Conservation (phyloP, 1,140 invertebrate genomes). For the Zaprionus inermis region DNA sequence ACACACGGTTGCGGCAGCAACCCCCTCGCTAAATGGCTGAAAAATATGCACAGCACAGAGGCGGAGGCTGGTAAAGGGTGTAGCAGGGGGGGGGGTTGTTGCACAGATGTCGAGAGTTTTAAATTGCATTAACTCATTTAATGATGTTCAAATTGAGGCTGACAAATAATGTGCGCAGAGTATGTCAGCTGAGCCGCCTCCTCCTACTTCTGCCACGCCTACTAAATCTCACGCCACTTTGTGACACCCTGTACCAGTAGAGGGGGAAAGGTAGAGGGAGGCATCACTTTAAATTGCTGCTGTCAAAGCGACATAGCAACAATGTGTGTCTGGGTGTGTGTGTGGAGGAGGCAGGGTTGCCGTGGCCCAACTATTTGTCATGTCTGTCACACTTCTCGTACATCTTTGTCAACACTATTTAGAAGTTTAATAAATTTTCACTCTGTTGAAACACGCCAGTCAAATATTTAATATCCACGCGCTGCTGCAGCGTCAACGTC, state of each 20-base stretch:
- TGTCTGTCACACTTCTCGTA: conserved; percentile 78
- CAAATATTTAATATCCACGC: conserved; percentile 63
- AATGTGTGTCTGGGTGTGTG: conserved; percentile 17
- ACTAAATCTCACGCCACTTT: conserved; percentile 35
- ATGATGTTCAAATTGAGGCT: conserved; percentile 74
- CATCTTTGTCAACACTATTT: conserved; percentile 81
- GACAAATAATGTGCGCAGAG: conserved; percentile 44
- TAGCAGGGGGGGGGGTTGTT: background rate
- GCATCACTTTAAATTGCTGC: conserved; percentile 77
- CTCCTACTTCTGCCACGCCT: conserved; percentile 15
- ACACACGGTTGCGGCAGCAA: background rate
- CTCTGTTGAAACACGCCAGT: conserved; percentile 55
- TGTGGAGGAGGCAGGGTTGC: conserved; percentile 7
- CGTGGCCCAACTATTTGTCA: conserved; percentile 70
- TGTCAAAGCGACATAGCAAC: conserved; percentile 53
- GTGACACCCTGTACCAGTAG: conserved; percentile 23
- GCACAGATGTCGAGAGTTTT: conserved; percentile 75
- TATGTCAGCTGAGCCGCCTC: conserved; percentile 38
- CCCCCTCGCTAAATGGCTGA: conserved; percentile 31
- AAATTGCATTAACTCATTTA: conserved; percentile 80
- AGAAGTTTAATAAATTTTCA: conserved; percentile 78
- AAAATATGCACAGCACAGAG: conserved; percentile 17
- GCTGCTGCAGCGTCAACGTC: conserved; percentile 21
- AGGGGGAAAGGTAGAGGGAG: background rate
- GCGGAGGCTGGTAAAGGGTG: background rate